Percentiles rank a stretch among this genome's conserved stretches.
phyloP scores from a whole-genome alignment of 2,113 vertebrate genomes.

The Barbus barbus region DNA sequence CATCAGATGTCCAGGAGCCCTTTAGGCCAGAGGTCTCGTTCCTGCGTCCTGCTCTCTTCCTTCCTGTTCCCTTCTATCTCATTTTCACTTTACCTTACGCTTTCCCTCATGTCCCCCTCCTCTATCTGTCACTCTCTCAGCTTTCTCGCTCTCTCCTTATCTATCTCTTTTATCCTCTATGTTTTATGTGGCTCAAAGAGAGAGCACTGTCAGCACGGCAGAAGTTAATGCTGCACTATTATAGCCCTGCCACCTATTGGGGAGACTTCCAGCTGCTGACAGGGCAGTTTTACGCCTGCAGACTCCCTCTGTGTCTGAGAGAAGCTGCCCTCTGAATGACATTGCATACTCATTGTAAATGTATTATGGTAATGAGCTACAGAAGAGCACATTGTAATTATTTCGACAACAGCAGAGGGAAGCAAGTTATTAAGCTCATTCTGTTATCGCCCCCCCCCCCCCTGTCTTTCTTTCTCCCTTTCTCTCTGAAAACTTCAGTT shows the following conservation, averaged over 20 bases:
- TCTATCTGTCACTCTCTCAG: not conserved
- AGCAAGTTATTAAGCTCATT: conserved; percentile 39
- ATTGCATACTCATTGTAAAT: conserved; percentile 50
- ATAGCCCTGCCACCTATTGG: conserved; percentile 7
- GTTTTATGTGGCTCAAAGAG: conserved; percentile 10
- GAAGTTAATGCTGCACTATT: conserved; percentile 30
- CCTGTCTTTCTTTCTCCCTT: not conserved
- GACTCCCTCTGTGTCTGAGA: conserved; percentile 14
- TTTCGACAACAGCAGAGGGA: conserved; percentile 40
- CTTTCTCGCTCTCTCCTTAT: conserved; percentile 6
- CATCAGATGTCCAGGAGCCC: not conserved
- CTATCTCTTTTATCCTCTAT: not conserved
- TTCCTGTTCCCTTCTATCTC: not conserved
- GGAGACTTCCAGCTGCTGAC: conserved; percentile 14
- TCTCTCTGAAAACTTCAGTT: not conserved
- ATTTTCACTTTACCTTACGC: not conserved
- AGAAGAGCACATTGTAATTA: conserved; percentile 46
- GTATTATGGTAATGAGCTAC: conserved; percentile 48
- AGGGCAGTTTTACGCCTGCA: conserved; percentile 11
- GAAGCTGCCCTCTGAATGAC: conserved; percentile 41
- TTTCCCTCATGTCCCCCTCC: not conserved
- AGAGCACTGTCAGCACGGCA: conserved; percentile 14
- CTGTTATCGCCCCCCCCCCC: not conserved
- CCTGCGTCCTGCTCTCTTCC: not conserved
- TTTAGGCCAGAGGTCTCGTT: not conserved